Evolutionary conservation across 2,888 invertebrate genomes (phyloP).

Genomic region (Rhagonycha lutea): DNA sequence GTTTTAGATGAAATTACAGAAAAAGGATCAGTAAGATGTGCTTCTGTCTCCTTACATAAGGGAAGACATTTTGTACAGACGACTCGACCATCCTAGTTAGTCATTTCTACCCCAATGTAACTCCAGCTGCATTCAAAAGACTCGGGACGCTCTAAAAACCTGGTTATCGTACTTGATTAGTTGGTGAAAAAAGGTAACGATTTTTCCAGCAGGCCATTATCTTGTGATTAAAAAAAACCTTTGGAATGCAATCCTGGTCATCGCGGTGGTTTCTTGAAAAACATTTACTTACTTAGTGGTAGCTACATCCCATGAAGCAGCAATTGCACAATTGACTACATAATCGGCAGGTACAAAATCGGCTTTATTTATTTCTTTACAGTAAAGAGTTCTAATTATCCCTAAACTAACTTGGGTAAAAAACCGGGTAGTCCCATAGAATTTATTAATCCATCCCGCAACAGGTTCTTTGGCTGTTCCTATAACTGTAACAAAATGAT

Average conservation of each 20-base stretch:
- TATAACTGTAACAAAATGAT: conserved; percentile 55
- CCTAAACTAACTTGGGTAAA: conserved; percentile 78
- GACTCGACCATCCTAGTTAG: too few relatives aligned
- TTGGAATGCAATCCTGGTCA: too few relatives aligned
- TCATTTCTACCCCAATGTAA: too few relatives aligned
- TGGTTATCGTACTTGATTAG: not conserved
- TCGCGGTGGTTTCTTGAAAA: not conserved
- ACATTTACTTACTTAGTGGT: conserved; percentile 27
- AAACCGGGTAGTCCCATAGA: conserved; percentile 83
- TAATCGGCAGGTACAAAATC: conserved; percentile 79
- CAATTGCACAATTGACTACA: conserved; percentile 80
- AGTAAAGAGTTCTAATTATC: conserved; percentile 71
- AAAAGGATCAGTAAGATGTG: too few relatives aligned
- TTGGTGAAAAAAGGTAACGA: not conserved
- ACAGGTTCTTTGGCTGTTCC: conserved; percentile 74
- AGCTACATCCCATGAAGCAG: conserved; percentile 70
- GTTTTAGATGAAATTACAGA: too few relatives aligned
- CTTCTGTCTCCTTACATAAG: too few relatives aligned
- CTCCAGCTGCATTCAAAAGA: too few relatives aligned
- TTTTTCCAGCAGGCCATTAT: too few relatives aligned
- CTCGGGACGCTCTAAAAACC: not conserved
- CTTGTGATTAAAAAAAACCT: too few relatives aligned
- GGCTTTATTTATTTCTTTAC: conserved; percentile 69
- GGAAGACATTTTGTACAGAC: too few relatives aligned
- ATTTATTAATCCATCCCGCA: conserved; percentile 87